Evolutionary conservation across 1,140 invertebrate genomes (phyloP), one percentile per base, ranked within the genome.

Genomic region (Drosophila oshimai): DNA sequence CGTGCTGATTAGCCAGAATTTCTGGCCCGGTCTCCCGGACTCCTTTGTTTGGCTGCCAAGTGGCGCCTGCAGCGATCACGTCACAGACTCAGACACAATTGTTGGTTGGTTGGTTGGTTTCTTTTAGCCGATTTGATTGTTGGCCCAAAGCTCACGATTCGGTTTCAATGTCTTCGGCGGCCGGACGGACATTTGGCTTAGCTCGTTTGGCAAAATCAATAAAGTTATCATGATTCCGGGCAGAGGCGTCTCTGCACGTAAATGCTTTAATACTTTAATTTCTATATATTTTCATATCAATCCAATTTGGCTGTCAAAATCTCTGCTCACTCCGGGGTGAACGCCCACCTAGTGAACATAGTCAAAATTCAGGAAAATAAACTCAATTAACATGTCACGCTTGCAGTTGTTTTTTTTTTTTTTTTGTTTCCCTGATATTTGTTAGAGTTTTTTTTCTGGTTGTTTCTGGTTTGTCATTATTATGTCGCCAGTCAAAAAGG

Each of bases 301-400:
- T 64, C 61, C 61, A 39, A 65, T 81, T 81, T 72, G 77, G 57
- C 80, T 84, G 80, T 84, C 80, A 84, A 80, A 79, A 45, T 69
- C 24, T 57, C 9, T 62, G 49, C n/a, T 57, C 47, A 42, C 29
- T 36, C 37, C 10, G 50, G 60, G 81, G 81, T 75, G 57, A 69
- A 87, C 80, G 80, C 81, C 80, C 80, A 81, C 77, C 76, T 65
- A 72, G 28, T 41, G n/a, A 58, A 45, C 57, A 55, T 61, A 73
- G 54, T 67, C 62, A 50, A 50, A 65, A 67, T 41, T 65, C 62
- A 65, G 62, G 58, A 72, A 77, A 57, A 65, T 46, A 49, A 75
- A 76, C 76, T 76, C 80, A 86, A 84, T 84, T 84, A 84, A 87
- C 80, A 84, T 84, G 80, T 84, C 80, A 87, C 80, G 80, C 83